A percentile compares a stretch with the other conserved stretches of the same genome.
Conservation (phyloP, 2,113 vertebrate species). For the Protomyctophum bolini region DNA sequence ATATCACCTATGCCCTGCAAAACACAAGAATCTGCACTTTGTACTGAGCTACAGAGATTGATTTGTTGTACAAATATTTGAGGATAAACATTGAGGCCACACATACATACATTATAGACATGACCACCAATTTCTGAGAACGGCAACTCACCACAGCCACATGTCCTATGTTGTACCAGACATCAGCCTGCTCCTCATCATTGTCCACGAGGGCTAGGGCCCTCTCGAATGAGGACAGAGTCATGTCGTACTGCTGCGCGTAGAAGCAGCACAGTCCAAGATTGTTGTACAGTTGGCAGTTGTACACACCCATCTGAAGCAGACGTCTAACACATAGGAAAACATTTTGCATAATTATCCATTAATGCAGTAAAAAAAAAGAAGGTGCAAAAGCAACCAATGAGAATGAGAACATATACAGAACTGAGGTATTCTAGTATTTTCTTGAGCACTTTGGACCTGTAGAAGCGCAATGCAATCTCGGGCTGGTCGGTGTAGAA, state of each 20-base stretch:
- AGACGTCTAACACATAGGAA: slow-evolving; percentile 82
- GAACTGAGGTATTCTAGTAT: neutral
- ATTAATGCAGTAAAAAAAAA: too few relatives aligned
- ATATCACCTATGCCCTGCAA: slow-evolving; percentile 89
- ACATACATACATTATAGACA: neutral
- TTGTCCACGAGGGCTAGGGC: slow-evolving; percentile 88
- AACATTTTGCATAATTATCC: too few relatives aligned
- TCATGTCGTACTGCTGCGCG: slow-evolving; percentile 98
- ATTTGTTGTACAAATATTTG: neutral
- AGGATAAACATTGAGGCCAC: neutral
- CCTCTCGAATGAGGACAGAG: slow-evolving; percentile 92
- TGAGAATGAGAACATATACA: too few relatives aligned
- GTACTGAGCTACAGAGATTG: neutral
- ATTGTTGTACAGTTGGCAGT: slow-evolving; percentile 97
- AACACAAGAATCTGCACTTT: slow-evolving; percentile 25
- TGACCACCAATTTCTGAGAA: neutral
- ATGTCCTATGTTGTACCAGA: slow-evolving; percentile 98
- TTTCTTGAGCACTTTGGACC: slow-evolving; percentile 71
- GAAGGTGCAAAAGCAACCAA: too few relatives aligned
- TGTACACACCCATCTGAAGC: slow-evolving; percentile 97
- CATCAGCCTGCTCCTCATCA: slow-evolving; percentile 91
- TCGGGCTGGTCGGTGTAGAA: slow-evolving; percentile 98
- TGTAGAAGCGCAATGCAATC: slow-evolving; percentile 94
- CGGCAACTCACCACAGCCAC: slow-evolving; percentile 88
- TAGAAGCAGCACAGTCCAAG: slow-evolving; percentile 97